A percentile compares a stretch with the other conserved stretches of the same genome.
phyloP scores from a whole-genome alignment of 1,140 invertebrate genomes.

The Zaprionus taronus region DNA sequence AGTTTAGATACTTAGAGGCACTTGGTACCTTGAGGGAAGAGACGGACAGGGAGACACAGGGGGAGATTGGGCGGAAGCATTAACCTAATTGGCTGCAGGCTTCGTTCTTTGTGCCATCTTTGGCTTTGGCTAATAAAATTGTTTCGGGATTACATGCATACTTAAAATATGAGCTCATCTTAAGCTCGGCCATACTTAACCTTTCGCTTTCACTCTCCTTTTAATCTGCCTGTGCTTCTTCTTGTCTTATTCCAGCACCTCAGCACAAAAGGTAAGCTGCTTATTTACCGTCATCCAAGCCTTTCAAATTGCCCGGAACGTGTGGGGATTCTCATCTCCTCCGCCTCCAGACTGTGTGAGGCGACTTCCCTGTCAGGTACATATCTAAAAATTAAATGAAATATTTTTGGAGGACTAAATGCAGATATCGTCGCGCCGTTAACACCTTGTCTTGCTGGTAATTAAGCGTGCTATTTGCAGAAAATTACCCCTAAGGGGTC shows the following conservation, averaged over 20 bases:
- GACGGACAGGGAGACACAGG: not conserved
- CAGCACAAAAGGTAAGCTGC: constrained; percentile 62
- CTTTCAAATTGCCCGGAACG: constrained; percentile 60
- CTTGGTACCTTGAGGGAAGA: not conserved
- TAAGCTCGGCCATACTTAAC: constrained; percentile 51
- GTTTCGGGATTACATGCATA: constrained; percentile 65
- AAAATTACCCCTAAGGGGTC: constrained; percentile 45
- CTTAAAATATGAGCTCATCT: constrained; percentile 63
- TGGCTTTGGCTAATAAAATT: constrained; percentile 64
- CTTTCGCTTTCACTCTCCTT: constrained; percentile 39
- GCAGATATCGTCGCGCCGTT: constrained; percentile 56
- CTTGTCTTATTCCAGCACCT: constrained; percentile 42
- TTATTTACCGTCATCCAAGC: constrained; percentile 34
- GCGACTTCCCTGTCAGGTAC: constrained; percentile 17
- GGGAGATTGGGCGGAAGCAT: constrained; percentile 42
- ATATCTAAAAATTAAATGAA: constrained; percentile 62
- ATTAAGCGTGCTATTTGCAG: constrained; percentile 65
- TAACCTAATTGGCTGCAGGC: constrained; percentile 69
- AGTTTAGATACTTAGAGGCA: constrained; percentile 1
- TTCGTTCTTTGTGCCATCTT: constrained; percentile 9
- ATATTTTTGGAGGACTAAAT: constrained; percentile 54
- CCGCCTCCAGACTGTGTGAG: not conserved
- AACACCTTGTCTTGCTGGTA: constrained; percentile 72
- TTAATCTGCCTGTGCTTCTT: not conserved
- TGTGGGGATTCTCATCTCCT: constrained; percentile 12